Evolutionary conservation across 2,113 vertebrate species (phyloP).

Genomic region (Brachypteracias leptosomus): DNA sequence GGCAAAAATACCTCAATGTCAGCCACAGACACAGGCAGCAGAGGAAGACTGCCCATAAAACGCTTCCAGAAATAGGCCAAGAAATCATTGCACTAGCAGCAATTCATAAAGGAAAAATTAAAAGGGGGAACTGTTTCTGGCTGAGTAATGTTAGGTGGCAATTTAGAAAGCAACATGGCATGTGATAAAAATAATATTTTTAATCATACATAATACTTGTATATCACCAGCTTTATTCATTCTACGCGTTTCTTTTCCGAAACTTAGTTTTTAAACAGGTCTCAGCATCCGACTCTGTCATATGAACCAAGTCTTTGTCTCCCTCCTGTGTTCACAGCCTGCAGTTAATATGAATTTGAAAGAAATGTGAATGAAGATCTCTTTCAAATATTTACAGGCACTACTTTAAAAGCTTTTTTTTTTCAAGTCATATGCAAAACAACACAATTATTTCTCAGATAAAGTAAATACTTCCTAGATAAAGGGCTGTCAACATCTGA

Average conservation of each 20-base stretch:
- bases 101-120: background rate
- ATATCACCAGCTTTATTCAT: background rate
- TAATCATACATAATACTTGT: background rate
- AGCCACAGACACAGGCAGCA: background rate
- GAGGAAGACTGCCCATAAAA: background rate
- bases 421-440: background rate
- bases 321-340: slow-evolving; percentile 72
- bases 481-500: slow-evolving; percentile 21
- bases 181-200: background rate
- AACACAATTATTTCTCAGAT: slow-evolving; percentile 35
- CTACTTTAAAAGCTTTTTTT: background rate
- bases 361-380: background rate
- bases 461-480: slow-evolving; percentile 22
- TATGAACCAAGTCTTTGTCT: slow-evolving; percentile 72
- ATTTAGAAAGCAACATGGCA: background rate
- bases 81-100: background rate
- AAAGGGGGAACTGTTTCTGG: background rate
- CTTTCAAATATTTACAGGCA: background rate
- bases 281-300: too few relatives aligned
- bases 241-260: background rate
- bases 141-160: background rate
- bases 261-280: background rate
- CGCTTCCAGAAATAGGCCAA: background rate
- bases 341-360: slow-evolving; percentile 7
- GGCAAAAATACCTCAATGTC: background rate